Percentiles rank a stretch among this genome's conserved stretches.
Evolutionary conservation across 2,113 vertebrate genomes (phyloP).

Genomic region (Thermophis baileyi): DNA sequence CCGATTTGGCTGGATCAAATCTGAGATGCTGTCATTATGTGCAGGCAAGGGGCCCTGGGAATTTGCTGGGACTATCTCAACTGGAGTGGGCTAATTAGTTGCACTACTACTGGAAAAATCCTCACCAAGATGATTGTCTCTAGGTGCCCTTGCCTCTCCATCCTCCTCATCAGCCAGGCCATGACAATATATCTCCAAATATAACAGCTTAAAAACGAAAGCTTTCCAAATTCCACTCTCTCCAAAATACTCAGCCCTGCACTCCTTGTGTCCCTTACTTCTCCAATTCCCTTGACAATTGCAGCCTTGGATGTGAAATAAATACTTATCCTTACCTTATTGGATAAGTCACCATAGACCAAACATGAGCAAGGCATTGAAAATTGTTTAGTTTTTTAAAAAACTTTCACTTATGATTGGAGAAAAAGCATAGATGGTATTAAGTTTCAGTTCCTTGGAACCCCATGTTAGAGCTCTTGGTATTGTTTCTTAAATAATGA

Average conservation of each 20-base stretch:
- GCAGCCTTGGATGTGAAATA: not conserved
- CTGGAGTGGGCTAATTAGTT: not conserved
- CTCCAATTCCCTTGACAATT: not conserved
- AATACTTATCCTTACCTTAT: conserved; percentile 10
- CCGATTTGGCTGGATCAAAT: not conserved
- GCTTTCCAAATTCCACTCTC: not conserved
- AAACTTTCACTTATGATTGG: conserved; percentile 52
- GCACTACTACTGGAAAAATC: not conserved
- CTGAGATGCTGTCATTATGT: not conserved
- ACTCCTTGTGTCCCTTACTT: not conserved
- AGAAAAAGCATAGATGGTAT: conserved; percentile 60
- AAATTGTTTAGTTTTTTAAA: conserved; percentile 43
- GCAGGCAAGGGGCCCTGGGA: not conserved
- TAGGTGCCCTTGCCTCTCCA: not conserved
- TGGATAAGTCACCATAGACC: conserved; percentile 34
- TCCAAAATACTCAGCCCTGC: not conserved
- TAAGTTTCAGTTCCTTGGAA: conserved; percentile 53
- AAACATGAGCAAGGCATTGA: not conserved
- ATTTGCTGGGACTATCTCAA: not conserved
- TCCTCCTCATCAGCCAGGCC: not conserved
- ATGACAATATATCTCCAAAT: not conserved
- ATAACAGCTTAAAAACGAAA: not conserved
- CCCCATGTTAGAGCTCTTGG: conserved; percentile 58
- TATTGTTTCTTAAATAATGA: conserved; percentile 64
- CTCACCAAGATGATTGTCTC: not conserved